A percentile compares a stretch with the other conserved stretches of the same genome.
These are phyloP conservation scores for Gonatopus flavifemur DNA, from an alignment of 1,140 invertebrate genomes.

Conservation along the genomic window DNA sequence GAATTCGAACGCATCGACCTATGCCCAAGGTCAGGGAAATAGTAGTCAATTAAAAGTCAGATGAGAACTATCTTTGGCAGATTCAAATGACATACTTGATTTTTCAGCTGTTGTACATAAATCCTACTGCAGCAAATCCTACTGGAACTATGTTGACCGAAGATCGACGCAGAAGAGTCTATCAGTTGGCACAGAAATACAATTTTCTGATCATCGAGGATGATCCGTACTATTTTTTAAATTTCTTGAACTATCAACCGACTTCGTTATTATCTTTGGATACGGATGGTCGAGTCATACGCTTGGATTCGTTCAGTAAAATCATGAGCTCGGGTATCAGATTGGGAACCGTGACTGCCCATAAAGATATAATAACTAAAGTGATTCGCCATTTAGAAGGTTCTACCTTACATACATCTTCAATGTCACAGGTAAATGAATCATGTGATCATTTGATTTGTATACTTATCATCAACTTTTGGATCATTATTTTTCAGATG, in stretches of 20 bases:
- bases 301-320: slow-evolving; percentile 70
- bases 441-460: neutral
- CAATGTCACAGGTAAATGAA: slow-evolving; percentile 61
- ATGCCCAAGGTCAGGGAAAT: slow-evolving; percentile 45
- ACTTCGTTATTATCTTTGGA: slow-evolving; percentile 65
- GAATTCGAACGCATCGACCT: slow-evolving; percentile 17
- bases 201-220: slow-evolving; percentile 68
- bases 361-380: slow-evolving; percentile 46
- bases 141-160: slow-evolving; percentile 58
- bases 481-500: slow-evolving; percentile 46
- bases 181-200: slow-evolving; percentile 62
- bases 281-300: slow-evolving; percentile 64
- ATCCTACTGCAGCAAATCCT: slow-evolving; percentile 67
- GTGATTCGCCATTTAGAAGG: slow-evolving; percentile 58
- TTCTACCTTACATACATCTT: slow-evolving; percentile 61
- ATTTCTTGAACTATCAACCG: slow-evolving; percentile 59
- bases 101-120: slow-evolving; percentile 61
- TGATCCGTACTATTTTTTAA: slow-evolving; percentile 67
- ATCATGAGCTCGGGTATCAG: slow-evolving; percentile 61
- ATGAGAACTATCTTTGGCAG: neutral
- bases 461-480: neutral
- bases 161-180: slow-evolving; percentile 60
- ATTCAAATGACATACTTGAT: slow-evolving; percentile 1
- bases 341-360: slow-evolving; percentile 62
- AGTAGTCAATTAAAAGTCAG: slow-evolving; percentile 1